Evolutionary conservation across 1,140 invertebrate genomes (phyloP), one percentile per base, ranked within the genome.

Genomic region (Eumeta japonica): DNA sequence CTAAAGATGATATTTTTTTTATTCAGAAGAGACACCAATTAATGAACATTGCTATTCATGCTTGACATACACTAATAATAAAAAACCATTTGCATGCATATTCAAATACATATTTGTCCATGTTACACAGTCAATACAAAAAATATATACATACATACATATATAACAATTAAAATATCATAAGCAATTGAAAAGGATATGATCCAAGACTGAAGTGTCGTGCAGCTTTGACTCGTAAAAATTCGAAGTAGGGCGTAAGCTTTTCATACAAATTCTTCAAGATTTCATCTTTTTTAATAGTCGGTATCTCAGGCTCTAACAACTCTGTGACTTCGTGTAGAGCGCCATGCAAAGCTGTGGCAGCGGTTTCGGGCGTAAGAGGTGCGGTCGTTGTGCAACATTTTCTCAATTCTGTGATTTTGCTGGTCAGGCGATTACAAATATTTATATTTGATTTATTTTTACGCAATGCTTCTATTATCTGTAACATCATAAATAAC

Each of bases 141-240:
- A 35, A 20, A 18, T 3, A 16, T 7, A 10, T 24, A 20, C 3
- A 20, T 20, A 35, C 9, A 30, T 30, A 10, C 9, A 35, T n/a
- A 35, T 3, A 7, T n/a, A 24, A n/a, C n/a, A n/a, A n/a, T n/a
- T n/a, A n/a, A n/a, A n/a, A n/a, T n/a, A n/a, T n/a, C n/a, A n/a
- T n/a, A n/a, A n/a, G n/a, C n/a, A 9, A 43, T 52, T 55, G 30
- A 58, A 74, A 74, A 74, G 70, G 70, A 74, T 74, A 74, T 71
- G 65, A 70, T 64, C 50, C 62, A 38, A 67, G 16, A 35, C 54
- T 58, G 50, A 74, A 74, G 50, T 57, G 71, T 45, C 70, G 48
- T 45, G 50, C 52, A 2, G 66, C 70, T 37, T 71, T 74, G 3
- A 61, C 57, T 12, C 56, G 48, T 0, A 74, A 54, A 34, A 70